A percentile compares a stretch with the other conserved stretches of the same genome.
Conservation (phyloP, 92 coral and sea anemone species). For the Montipora capitata region DNA sequence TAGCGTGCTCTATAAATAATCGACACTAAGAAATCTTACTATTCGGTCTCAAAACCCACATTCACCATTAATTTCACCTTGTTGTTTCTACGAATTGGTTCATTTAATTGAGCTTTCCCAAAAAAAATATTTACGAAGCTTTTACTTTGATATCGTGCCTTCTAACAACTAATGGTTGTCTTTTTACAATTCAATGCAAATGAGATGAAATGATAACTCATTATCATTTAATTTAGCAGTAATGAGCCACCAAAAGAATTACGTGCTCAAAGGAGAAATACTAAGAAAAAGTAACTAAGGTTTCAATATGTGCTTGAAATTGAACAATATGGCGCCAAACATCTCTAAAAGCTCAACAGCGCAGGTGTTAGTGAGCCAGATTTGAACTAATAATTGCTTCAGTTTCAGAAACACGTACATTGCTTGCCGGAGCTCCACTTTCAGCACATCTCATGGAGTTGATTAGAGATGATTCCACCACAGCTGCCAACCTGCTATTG, state of each 20-base stretch:
- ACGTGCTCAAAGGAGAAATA: background rate
- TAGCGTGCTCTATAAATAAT: too few relatives aligned
- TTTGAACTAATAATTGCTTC: background rate
- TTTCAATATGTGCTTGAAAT: background rate
- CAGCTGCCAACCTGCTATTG: conserved; percentile 73
- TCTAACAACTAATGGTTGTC: background rate
- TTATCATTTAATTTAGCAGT: too few relatives aligned
- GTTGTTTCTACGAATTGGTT: background rate
- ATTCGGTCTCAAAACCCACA: background rate
- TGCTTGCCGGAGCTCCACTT: conserved; percentile 43
- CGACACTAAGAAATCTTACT: background rate
- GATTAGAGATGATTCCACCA: conserved; percentile 70
- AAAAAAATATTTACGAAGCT: too few relatives aligned
- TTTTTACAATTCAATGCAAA: too few relatives aligned
- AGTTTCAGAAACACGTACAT: conserved; percentile 34
- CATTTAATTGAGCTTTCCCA: too few relatives aligned
- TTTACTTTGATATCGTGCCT: background rate
- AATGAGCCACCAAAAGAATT: too few relatives aligned
- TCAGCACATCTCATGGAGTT: conserved; percentile 76
- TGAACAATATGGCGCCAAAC: background rate
- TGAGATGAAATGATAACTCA: too few relatives aligned
- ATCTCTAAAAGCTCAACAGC: background rate
- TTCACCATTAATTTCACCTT: background rate
- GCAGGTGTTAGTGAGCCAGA: too few relatives aligned
- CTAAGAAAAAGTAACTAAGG: background rate